Percentiles rank a stretch among this genome's conserved stretches.
These are phyloP conservation scores for Branchellion lobata DNA, from an alignment of 2,888 invertebrate species.

Conservation along the genomic window DNA sequence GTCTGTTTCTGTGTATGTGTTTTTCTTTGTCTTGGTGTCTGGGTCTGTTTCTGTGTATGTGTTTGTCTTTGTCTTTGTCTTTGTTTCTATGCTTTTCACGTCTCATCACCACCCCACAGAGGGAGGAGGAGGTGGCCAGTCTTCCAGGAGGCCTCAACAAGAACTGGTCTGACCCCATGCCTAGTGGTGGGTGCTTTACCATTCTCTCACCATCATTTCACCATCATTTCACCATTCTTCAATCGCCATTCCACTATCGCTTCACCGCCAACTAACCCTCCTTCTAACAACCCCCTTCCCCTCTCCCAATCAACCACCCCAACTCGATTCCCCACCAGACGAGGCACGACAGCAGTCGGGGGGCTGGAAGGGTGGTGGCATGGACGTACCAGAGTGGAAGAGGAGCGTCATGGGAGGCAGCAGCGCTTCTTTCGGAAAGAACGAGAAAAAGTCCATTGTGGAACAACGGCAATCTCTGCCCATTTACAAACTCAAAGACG, in stretches of 20 bases:
- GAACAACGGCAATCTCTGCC: conserved; percentile 94
- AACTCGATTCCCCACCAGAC: conserved; percentile 73
- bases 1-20: too few relatives aligned
- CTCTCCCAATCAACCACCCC: conserved; percentile 65
- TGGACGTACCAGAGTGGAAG: conserved; percentile 97
- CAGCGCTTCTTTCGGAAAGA: conserved; percentile 95
- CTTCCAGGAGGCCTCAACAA: conserved; percentile 73
- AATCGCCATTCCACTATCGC: too few relatives aligned
- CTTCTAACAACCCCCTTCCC: too few relatives aligned
- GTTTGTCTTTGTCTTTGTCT: too few relatives aligned
- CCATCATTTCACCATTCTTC: not conserved
- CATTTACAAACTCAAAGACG: conserved; percentile 91
- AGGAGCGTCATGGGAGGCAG: conserved; percentile 96
- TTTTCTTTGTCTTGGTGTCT: too few relatives aligned
- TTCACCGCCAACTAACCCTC: too few relatives aligned
- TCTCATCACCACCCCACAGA: conserved; percentile 48
- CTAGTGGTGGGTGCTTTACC: conserved; percentile 69
- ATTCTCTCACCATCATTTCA: not conserved
- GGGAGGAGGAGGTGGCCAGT: conserved; percentile 87
- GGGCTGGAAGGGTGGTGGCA: conserved; percentile 51
- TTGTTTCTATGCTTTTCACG: too few relatives aligned
- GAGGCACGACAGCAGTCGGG: conserved; percentile 96
- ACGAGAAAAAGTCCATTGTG: conserved; percentile 86
- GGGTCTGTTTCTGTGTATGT: too few relatives aligned
- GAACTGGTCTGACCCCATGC: conserved; percentile 94